A percentile compares a stretch with the other conserved stretches of the same genome.
These are phyloP conservation scores for Silvanus unidentatus DNA, from an alignment of 2,888 invertebrate genomes.

Conservation along the genomic window DNA sequence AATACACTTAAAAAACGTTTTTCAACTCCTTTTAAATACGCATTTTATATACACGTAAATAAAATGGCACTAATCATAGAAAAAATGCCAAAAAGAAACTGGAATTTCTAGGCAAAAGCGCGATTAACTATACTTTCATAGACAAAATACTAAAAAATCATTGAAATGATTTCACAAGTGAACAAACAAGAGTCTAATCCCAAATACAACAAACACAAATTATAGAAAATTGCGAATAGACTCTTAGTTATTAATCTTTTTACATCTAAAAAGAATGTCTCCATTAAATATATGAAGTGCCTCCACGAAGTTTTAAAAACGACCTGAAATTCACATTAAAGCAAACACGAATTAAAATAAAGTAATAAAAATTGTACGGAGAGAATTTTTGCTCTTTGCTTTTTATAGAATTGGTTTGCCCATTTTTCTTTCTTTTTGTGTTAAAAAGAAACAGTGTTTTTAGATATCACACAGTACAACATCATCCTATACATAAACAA, in stretches of 20 bases:
- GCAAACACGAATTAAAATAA: constrained; percentile 34
- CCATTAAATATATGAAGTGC: constrained; percentile 24
- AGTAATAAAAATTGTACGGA: constrained; percentile 6
- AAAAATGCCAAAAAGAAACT: too few species aligned
- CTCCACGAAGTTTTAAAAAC: constrained; percentile 34
- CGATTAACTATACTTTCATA: too few species aligned
- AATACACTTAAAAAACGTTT: too few species aligned
- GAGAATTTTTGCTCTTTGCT: constrained; percentile 4
- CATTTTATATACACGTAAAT: too few species aligned
- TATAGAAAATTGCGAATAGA: constrained; percentile 13
- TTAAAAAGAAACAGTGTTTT: not conserved
- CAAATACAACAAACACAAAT: not conserved
- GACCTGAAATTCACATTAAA: constrained; percentile 40
- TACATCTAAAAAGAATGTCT: constrained; percentile 20
- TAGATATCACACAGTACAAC: not conserved
- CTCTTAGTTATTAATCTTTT: constrained; percentile 13
- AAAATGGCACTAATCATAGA: too few species aligned
- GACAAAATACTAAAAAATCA: too few species aligned
- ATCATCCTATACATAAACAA: not conserved
- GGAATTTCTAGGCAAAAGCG: too few species aligned
- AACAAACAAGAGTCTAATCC: too few species aligned
- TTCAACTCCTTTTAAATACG: too few species aligned
- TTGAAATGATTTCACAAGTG: too few species aligned
- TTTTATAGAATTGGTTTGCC: not conserved
- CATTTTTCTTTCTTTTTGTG: not conserved